These are phyloP conservation scores for Cnemophilus loriae DNA, from an alignment of 2,113 vertebrate species.

Conservation along the genomic window DNA sequence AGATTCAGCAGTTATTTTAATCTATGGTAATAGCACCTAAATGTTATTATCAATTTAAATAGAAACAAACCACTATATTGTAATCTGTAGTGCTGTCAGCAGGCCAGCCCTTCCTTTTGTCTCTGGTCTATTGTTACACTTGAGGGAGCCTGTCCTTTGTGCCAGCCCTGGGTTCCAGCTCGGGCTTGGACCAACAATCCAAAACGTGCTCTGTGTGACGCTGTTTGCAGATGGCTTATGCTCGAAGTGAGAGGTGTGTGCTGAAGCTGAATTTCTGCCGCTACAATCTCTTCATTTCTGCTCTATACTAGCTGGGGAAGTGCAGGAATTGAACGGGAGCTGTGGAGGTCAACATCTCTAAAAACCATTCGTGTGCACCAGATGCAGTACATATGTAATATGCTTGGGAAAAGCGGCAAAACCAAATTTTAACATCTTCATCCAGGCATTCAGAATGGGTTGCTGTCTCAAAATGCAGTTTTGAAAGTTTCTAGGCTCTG, in stretches of 20 bases:
- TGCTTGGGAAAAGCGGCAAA: neutral
- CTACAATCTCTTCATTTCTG: neutral
- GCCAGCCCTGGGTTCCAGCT: neutral
- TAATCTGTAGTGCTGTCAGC: neutral
- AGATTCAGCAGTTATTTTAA: neutral
- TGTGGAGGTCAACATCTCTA: neutral
- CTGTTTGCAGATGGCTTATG: neutral
- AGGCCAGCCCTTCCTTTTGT: neutral
- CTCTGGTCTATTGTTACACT: neutral
- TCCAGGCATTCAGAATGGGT: neutral
- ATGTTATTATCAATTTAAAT: neutral
- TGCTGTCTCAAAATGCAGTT: neutral
- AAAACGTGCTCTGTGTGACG: neutral
- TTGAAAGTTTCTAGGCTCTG: neutral
- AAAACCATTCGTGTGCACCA: neutral
- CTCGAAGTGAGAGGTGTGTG: neutral
- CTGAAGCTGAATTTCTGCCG: neutral
- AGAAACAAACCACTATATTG: neutral
- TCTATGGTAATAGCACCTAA: neutral
- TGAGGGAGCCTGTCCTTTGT: neutral
- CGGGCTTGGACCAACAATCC: neutral
- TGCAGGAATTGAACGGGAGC: neutral
- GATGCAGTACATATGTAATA: neutral
- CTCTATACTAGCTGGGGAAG: neutral
- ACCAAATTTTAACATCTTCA: neutral